Base-by-base conservation (phyloP, 2,888 invertebrate species). In the Glyphotaelius pellucidus region DNA sequence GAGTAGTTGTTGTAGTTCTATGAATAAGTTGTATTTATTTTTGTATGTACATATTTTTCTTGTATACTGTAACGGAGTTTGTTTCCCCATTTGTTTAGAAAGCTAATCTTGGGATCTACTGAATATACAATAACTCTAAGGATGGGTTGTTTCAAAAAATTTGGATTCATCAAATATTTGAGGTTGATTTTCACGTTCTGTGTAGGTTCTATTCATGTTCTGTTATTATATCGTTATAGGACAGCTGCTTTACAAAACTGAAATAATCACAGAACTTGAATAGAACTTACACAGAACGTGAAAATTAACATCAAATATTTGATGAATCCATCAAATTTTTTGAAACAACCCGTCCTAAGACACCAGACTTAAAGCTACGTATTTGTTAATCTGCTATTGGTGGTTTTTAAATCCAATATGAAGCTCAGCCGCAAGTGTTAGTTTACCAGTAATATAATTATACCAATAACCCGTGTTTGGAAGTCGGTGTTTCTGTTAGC, bases 331-430 rank as follows among this genome's bases (percentile, higher is more conserved):
- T n/a, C n/a, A n/a, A n/a, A n/a, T n/a, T n/a, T n/a, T n/a, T n/a
- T n/a, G n/a, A n/a, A n/a, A n/a, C n/a, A n/a, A n/a, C n/a, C n/a
- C n/a, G n/a, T n/a, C n/a, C n/a, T n/a, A n/a, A n/a, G n/a, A 47
- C 14, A 47, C 19, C 25, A 25, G 52, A 25, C 52, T 67, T 19
- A 19, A 19, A 7, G 52, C 52, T 5, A 19, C 7, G 52, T 52
- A 52, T 52, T 52, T 52, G 52, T 19, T 67, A 25, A 67, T 67
- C 52, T 67, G n/a, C 52, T 67, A 67, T 83, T 83, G 35, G 86
- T 86, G 86, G 52, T 52, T 67, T 31, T 32, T 31, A 47, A 86
- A 67, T 47, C 47, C 14, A 38, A 38, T 35, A 84, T 84, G 84
- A 38, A 84, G 84, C 25, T n/a, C 19, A 3, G 38, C 38, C 25